Percentiles rank a stretch among this genome's conserved stretches.
Evolutionary conservation across 1,140 invertebrate species (phyloP).

Genomic region (Sipha flava): DNA sequence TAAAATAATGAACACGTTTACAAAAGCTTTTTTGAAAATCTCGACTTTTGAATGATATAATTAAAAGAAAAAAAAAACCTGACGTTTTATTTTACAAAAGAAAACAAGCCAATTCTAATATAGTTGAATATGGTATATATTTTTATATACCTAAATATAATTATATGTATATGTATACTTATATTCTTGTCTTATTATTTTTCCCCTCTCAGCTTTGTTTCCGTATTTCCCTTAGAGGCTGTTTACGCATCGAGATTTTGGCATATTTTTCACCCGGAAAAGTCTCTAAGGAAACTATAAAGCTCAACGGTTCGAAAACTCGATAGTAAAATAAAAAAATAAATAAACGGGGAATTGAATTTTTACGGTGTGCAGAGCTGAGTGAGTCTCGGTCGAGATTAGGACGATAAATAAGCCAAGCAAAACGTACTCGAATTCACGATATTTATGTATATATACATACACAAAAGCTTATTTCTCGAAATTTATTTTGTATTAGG

Average conservation of each 20-base stretch:
- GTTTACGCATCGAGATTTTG: not conserved
- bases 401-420: constrained; percentile 17
- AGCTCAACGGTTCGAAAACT: constrained; percentile 11
- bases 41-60: not conserved
- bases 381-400: constrained; percentile 11
- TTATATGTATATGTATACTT: not conserved
- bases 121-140: not conserved
- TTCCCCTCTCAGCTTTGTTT: not conserved
- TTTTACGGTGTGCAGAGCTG: constrained; percentile 25
- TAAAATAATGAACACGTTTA: not conserved
- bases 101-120: not conserved
- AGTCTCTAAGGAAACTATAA: constrained; percentile 4
- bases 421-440: not conserved
- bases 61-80: not conserved
- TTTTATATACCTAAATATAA: not conserved
- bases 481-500: constrained; percentile 19
- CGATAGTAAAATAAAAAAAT: constrained; percentile 15
- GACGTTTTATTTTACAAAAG: not conserved
- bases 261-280: constrained; percentile 11
- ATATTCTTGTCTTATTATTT: not conserved
- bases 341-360: constrained; percentile 21
- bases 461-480: not conserved
- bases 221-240: not conserved
- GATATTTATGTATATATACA: not conserved
- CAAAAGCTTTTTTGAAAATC: not conserved